phyloP scores from a whole-genome alignment of 2,797 vertebrate species.

The Falco cherrug region DNA sequence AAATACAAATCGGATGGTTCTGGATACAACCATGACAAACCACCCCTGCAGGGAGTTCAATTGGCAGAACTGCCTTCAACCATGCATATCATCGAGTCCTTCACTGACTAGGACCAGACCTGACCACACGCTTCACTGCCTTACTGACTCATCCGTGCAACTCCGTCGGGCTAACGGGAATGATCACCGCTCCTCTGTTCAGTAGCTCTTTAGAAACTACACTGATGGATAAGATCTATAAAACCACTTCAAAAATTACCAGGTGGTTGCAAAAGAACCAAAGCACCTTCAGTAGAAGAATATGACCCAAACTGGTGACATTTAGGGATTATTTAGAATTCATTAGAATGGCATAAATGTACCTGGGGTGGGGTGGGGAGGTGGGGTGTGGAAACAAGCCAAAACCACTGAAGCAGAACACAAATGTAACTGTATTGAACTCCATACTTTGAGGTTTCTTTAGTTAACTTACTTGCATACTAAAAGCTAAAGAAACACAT shows the following conservation, averaged over 20 bases:
- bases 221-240: background rate
- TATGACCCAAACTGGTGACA: background rate
- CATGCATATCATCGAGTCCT: background rate
- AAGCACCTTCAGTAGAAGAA: background rate
- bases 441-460: background rate
- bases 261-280: background rate
- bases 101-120: background rate
- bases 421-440: background rate
- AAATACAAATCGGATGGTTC: background rate
- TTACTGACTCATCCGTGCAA: background rate
- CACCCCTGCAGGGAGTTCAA: background rate
- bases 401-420: background rate
- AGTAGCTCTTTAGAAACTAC: background rate
- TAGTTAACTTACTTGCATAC: background rate
- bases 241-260: background rate
- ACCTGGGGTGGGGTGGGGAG: background rate
- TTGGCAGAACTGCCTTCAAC: background rate
- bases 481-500: background rate
- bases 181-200: background rate
- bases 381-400: background rate
- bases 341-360: background rate
- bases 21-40: background rate
- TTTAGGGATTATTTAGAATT: background rate
- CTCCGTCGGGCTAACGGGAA: rapidly evolving
- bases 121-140: background rate